Conservation (phyloP, 1,140 invertebrate species). For the Dendrolimus punctatus region DNA sequence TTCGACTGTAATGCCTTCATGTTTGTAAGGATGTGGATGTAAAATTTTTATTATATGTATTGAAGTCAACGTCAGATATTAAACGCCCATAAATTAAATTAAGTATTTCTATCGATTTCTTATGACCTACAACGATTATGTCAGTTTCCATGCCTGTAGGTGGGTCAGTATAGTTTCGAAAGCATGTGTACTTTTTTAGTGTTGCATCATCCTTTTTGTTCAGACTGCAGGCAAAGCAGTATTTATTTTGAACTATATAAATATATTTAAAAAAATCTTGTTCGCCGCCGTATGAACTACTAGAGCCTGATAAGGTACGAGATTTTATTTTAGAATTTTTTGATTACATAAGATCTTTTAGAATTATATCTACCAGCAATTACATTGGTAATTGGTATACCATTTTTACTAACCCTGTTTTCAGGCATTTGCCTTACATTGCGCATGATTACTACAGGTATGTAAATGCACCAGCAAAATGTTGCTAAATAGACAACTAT, state of each 20-base stretch:
- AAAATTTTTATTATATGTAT: slow-evolving; percentile 36
- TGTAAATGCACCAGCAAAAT: no score
- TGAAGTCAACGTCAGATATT: no score
- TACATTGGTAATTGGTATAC: slow-evolving; percentile 29
- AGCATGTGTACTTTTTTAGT: slow-evolving; percentile 4
- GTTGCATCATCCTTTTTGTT: not conserved
- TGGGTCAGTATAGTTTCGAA: slow-evolving; percentile 38
- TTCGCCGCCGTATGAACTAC: slow-evolving; percentile 26
- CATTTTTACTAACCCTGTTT: slow-evolving; percentile 10
- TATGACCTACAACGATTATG: slow-evolving; percentile 53
- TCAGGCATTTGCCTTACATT: not conserved
- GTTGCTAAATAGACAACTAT: no score
- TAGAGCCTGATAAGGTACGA: slow-evolving; percentile 26
- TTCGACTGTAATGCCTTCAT: slow-evolving; percentile 23
- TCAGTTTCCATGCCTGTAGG: slow-evolving; percentile 51
- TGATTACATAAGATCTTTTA: slow-evolving; percentile 26
- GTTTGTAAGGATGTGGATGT: slow-evolving; percentile 28
- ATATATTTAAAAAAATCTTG: not conserved
- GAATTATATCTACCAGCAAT: slow-evolving; percentile 30
- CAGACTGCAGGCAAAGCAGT: slow-evolving; percentile 3
- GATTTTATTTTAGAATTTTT: slow-evolving; percentile 12
- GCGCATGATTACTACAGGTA: no score
- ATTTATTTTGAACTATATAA: slow-evolving; percentile 4
- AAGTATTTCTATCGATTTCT: slow-evolving; percentile 36
- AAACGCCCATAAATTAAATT: slow-evolving; percentile 43